A percentile compares a stretch with the other conserved stretches of the same genome.
phyloP scores from a whole-genome alignment of 2,888 invertebrate genomes.

The Lycocerus yunnanus region DNA sequence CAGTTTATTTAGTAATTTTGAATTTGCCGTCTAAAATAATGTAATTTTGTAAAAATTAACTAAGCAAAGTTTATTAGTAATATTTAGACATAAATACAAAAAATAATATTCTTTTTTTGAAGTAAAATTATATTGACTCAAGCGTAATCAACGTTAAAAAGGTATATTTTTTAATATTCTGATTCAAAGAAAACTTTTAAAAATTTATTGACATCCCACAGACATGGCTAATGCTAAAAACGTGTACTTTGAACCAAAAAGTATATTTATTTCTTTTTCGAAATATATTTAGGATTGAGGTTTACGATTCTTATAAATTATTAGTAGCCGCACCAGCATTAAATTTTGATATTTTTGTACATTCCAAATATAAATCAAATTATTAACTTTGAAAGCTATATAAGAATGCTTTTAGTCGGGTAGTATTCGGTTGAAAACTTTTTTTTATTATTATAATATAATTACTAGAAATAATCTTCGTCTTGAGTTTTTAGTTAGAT shows the following conservation, averaged over 20 bases:
- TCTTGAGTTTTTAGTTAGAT: neutral
- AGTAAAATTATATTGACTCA: neutral
- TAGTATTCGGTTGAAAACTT: neutral
- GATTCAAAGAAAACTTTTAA: constrained; percentile 15
- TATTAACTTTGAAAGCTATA: neutral
- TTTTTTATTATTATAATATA: neutral
- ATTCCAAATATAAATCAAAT: neutral
- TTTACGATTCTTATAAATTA: constrained; percentile 22
- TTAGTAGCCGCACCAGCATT: neutral
- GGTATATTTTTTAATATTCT: constrained; percentile 8
- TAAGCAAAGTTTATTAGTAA: neutral
- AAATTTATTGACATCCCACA: constrained; percentile 24
- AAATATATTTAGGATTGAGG: constrained; percentile 20
- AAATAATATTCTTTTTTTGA: neutral
- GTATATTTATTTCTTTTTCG: constrained; percentile 15
- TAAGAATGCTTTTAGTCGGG: neutral
- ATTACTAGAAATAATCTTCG: neutral
- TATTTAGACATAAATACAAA: neutral
- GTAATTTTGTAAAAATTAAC: neutral
- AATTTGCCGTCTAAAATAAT: neutral
- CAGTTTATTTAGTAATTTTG: neutral
- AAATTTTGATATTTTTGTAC: neutral
- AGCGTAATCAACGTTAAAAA: neutral
- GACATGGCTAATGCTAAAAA: constrained; percentile 24
- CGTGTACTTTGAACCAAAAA: constrained; percentile 17